Evolutionary conservation across 2,888 invertebrate genomes (phyloP), one percentile per base, ranked within the genome.

Genomic region (Eilema caniola): DNA sequence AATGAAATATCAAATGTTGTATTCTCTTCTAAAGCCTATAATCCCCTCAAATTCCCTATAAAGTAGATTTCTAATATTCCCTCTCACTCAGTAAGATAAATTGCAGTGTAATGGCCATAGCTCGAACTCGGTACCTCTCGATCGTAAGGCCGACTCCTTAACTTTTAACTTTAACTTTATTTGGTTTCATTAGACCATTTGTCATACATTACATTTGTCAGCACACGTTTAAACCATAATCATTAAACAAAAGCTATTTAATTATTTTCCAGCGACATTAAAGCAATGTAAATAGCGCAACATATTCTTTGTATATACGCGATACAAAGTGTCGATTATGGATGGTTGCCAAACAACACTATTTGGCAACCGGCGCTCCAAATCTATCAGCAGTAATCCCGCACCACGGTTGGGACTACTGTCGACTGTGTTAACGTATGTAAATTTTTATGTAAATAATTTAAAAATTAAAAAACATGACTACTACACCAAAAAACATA

Each of bases 301-400:
- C 76, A 81, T 80, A 81, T 80, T 79, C 75, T 81, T 79, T 78
- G 73, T 66, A 69, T 67, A 72, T 67, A 69, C 74, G 73, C 71
- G 72, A 76, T 66, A 70, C 69, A 73, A 68, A 71, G 75, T 73
- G 76, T 74, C 78, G 73, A 74, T 74, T 79, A 79, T 87, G 86
- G 87, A 83, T 60, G 37, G 47, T 62, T 82, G 87, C 87, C 87
- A 87, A 87, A 82, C 81, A 76, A 78, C 72, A 74, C 67, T 69
- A 85, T 86, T 87, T 87, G 87, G 87, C 87, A 83, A 72, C 64
- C 71, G 64, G 67, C 72, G 69, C 75, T 71, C 70, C 77, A 81
- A 85, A 85, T 87, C 87, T 83, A 87, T 87, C 87, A 85, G 78
- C 75, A 76, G 62, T 70, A 66, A 76, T 73, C 31, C 77, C 70